A percentile compares a stretch with the other conserved stretches of the same genome.
These are phyloP conservation scores for Tapirus indicus DNA, from an alignment of 2,797 vertebrate genomes.

Conservation along the genomic window DNA sequence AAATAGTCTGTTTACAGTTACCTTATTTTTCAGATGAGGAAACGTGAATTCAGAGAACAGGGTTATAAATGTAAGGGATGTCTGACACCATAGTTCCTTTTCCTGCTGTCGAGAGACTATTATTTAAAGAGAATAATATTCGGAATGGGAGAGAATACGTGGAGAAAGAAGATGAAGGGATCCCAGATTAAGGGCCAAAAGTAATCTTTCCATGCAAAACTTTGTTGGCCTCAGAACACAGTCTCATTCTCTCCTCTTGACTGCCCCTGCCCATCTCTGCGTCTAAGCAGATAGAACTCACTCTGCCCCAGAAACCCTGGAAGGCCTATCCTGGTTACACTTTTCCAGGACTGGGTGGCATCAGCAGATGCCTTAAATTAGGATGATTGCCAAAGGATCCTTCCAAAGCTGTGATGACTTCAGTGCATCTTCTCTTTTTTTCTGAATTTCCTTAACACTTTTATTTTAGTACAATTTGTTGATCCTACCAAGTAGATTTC, in stretches of 20 bases:
- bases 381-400: background rate
- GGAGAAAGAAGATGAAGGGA: background rate
- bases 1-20: background rate
- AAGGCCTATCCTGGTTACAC: background rate
- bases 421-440: background rate
- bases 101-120: background rate
- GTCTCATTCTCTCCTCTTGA: background rate
- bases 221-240: background rate
- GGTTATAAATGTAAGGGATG: background rate
- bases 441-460: background rate
- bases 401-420: background rate
- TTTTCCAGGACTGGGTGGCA: background rate
- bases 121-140: background rate
- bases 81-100: background rate
- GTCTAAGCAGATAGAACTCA: background rate
- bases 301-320: background rate
- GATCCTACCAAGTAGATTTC: background rate
- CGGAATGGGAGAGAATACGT: background rate
- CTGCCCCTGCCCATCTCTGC: background rate
- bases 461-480: conserved; percentile 24
- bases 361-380: background rate
- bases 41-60: background rate
- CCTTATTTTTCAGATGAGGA: conserved; percentile 27
- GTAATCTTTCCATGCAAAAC: background rate
- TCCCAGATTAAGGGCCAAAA: background rate